Evolutionary conservation across 2,888 invertebrate genomes (phyloP).

Genomic region (Leuctra nigra): DNA sequence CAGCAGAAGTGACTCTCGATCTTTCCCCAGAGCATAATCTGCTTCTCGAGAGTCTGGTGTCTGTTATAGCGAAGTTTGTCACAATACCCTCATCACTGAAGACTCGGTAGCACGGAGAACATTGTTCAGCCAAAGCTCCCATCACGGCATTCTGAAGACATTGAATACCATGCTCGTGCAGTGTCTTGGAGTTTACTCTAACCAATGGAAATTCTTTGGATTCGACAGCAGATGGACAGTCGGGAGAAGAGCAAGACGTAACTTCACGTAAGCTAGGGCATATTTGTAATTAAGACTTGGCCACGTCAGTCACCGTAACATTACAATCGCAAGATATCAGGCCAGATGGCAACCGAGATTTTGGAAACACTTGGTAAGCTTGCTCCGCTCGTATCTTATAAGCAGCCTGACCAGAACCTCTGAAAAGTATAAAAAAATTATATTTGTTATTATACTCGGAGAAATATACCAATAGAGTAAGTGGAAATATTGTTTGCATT

Average conservation of each 20-base stretch:
- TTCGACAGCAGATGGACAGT: neutral
- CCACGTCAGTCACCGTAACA: neutral
- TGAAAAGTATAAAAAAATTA: too few species aligned
- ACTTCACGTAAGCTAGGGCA: neutral
- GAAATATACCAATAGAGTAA: neutral
- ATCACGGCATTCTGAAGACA: neutral
- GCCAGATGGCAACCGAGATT: neutral
- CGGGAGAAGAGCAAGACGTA: neutral
- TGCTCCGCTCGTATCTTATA: neutral
- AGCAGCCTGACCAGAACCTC: neutral
- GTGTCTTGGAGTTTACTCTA: neutral
- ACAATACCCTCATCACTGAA: too few species aligned
- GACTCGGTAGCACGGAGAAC: too few species aligned
- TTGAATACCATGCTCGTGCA: neutral
- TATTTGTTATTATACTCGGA: too few species aligned
- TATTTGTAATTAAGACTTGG: neutral
- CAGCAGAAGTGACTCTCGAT: too few species aligned
- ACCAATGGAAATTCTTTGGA: neutral
- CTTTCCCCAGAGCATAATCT: too few species aligned
- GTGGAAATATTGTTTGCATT: too few species aligned
- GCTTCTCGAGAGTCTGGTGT: too few species aligned
- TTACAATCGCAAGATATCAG: neutral
- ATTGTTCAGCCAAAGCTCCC: neutral
- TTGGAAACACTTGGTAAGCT: neutral
- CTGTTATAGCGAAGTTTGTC: too few species aligned